Percentiles rank a stretch among this genome's conserved stretches.
phyloP scores from a whole-genome alignment of 2,888 invertebrate genomes.

The Diploptera punctata region DNA sequence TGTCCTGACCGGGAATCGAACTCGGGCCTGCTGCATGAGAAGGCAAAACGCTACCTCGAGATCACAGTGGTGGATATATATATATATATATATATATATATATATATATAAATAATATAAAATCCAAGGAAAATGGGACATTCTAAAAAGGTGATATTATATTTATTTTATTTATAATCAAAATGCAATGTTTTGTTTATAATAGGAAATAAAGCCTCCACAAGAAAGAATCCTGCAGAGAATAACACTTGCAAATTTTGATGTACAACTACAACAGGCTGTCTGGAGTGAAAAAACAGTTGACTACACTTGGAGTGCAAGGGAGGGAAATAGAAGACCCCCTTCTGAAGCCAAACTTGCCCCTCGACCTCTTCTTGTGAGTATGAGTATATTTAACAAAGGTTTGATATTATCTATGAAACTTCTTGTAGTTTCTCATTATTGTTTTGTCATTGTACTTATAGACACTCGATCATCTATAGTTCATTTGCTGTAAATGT shows the following conservation, averaged over 20 bases:
- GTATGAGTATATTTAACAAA: too few relatives aligned
- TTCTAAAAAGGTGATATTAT: background rate
- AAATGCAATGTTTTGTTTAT: background rate
- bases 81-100: too few relatives aligned
- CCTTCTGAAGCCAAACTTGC: background rate
- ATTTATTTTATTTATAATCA: background rate
- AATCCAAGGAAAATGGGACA: too few relatives aligned
- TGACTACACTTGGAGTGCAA: constrained; percentile 61
- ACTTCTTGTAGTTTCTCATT: too few relatives aligned
- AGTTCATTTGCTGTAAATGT: too few relatives aligned
- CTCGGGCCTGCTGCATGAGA: too few relatives aligned
- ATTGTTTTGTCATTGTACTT: too few relatives aligned
- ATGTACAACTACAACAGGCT: constrained; percentile 56
- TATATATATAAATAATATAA: background rate
- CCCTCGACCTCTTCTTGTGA: background rate
- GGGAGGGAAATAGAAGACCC: background rate
- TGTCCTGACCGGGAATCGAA: too few relatives aligned
- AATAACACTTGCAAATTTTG: constrained; percentile 58
- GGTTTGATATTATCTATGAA: too few relatives aligned
- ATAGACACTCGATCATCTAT: too few relatives aligned
- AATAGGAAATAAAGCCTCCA: background rate
- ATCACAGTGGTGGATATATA: too few relatives aligned
- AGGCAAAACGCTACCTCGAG: too few relatives aligned
- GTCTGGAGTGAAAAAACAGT: constrained; percentile 63
- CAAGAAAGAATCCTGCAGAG: constrained; percentile 48